Percentiles rank a stretch among this genome's conserved stretches.
Evolutionary conservation across 2,888 invertebrate genomes (phyloP).

Genomic region (Apamea sordens): DNA sequence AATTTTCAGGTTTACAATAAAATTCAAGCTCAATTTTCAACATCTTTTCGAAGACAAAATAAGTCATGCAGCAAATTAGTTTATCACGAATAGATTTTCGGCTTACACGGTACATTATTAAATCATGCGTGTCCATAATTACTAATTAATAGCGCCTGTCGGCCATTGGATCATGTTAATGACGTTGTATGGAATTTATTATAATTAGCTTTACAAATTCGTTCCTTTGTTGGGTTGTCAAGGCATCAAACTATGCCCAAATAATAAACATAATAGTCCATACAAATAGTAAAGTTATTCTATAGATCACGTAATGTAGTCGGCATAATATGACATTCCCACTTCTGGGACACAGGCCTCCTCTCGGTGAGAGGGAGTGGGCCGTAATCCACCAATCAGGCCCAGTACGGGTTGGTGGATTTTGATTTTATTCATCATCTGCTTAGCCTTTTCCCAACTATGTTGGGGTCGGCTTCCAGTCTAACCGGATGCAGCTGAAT

Average conservation of each 20-base stretch:
- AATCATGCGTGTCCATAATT: conserved; percentile 39
- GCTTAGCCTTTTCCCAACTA: too few species aligned
- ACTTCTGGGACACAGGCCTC: too few species aligned
- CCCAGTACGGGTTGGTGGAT: too few species aligned
- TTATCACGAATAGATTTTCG: conserved; percentile 20
- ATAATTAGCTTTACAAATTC: conserved; percentile 30
- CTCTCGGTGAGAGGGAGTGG: too few species aligned
- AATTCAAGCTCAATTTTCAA: background rate
- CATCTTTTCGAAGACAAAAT: background rate
- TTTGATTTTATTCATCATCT: too few species aligned
- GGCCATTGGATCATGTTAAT: conserved; percentile 18
- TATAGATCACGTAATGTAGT: background rate
- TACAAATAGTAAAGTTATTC: background rate
- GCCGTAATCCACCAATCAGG: too few species aligned
- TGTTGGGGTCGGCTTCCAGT: too few species aligned
- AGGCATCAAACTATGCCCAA: background rate
- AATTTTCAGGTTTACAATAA: background rate
- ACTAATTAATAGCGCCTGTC: conserved; percentile 25
- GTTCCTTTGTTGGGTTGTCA: background rate
- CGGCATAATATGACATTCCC: too few species aligned
- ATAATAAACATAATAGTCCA: background rate
- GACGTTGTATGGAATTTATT: background rate
- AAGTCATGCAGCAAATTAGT: conserved; percentile 24
- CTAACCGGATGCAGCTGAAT: too few species aligned
- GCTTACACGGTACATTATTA: conserved; percentile 29